Conservation (phyloP, 2,797 vertebrate genomes). For the Decapterus maruadsi region DNA sequence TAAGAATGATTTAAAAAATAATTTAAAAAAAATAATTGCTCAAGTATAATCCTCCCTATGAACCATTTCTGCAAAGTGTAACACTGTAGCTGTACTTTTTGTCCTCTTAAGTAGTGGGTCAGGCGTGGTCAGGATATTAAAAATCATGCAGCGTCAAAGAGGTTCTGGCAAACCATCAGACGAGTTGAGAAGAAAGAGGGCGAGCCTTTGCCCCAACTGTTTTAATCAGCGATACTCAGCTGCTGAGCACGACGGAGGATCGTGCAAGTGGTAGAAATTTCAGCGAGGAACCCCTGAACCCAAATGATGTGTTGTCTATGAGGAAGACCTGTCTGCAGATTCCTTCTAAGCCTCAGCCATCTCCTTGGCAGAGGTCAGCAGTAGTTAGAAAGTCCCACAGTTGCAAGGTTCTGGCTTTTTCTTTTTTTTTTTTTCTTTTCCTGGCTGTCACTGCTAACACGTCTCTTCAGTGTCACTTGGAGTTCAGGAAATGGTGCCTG, state of each 20-base stretch:
- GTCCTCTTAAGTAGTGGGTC: background rate
- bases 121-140: conserved; percentile 25
- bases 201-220: conserved; percentile 17
- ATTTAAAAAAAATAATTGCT: background rate
- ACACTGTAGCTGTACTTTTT: background rate
- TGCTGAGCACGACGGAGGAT: conserved; percentile 23
- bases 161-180: conserved; percentile 26
- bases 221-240: conserved; percentile 38
- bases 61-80: background rate
- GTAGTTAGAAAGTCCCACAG: background rate
- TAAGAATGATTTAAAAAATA: background rate
- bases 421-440: background rate
- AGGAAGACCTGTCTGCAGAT: background rate
- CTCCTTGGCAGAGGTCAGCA: conserved; percentile 14
- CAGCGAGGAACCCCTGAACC: conserved; percentile 30
- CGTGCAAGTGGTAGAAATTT: background rate
- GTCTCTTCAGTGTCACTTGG: conserved; percentile 30
- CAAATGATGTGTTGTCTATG: conserved; percentile 8
- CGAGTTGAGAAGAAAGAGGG: conserved; percentile 4
- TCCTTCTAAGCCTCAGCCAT: background rate
- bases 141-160: conserved; percentile 24
- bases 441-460: conserved; percentile 16
- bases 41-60: conserved; percentile 1
- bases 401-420: background rate
- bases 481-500: conserved; percentile 26